Conservation (phyloP, 2,113 vertebrate genomes). For the Setophaga coronata region DNA sequence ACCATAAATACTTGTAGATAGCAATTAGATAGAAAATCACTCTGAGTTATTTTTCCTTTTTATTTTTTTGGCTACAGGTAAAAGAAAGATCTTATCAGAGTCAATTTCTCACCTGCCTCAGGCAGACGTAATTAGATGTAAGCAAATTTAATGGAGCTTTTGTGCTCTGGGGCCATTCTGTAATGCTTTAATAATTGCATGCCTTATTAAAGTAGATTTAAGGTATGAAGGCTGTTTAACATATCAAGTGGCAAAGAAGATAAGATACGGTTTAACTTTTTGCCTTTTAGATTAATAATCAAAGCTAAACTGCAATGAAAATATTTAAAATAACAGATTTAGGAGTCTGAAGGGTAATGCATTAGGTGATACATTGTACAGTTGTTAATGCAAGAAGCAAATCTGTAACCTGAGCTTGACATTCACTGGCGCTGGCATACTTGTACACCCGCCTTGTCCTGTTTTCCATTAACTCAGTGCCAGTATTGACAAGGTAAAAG, state of each 20-base stretch:
- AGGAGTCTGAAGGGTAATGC: constrained; percentile 3
- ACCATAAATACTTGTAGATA: constrained; percentile 81
- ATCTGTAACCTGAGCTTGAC: constrained; percentile 49
- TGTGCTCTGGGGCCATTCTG: constrained; percentile 77
- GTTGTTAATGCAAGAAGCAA: constrained; percentile 34
- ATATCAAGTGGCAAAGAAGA: constrained; percentile 79
- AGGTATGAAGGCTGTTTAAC: constrained; percentile 80
- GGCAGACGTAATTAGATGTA: constrained; percentile 87
- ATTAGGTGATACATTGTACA: not conserved
- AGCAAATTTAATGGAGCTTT: constrained; percentile 83
- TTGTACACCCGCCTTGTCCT: not conserved
- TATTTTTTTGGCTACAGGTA: constrained; percentile 79
- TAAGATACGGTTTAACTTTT: constrained; percentile 59
- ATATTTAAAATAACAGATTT: constrained; percentile 70
- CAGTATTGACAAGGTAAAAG: constrained; percentile 36
- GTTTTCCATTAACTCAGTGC: constrained; percentile 35
- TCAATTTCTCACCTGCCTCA: constrained; percentile 88
- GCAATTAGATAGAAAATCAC: constrained; percentile 83
- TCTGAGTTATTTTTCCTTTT: not conserved
- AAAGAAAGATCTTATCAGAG: constrained; percentile 85
- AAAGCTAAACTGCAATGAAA: constrained; percentile 55
- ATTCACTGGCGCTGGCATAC: not conserved
- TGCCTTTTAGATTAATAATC: constrained; percentile 59
- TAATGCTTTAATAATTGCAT: constrained; percentile 85
- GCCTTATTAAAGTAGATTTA: constrained; percentile 85